Evolutionary conservation across 2,888 invertebrate genomes (phyloP).

Genomic region (Teleiodes luculella): DNA sequence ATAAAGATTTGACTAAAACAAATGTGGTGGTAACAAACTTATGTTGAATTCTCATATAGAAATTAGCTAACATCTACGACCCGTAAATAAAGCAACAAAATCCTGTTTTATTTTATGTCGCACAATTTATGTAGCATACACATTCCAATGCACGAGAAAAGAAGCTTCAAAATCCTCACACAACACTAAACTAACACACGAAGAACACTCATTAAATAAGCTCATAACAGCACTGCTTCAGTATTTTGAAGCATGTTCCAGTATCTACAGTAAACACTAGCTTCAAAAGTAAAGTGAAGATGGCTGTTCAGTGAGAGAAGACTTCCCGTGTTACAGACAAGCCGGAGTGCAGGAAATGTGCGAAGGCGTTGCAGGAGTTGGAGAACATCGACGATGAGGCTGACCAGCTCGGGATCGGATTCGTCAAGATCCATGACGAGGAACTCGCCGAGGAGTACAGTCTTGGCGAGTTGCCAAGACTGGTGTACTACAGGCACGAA

Average conservation of each 20-base stretch:
- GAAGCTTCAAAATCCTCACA: slow-evolving; percentile 38
- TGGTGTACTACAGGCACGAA: slow-evolving; percentile 96
- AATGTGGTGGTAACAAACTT: slow-evolving; percentile 30
- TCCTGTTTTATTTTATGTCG: slow-evolving; percentile 6
- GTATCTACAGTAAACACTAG: slow-evolving; percentile 18
- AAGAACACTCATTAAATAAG: slow-evolving; percentile 44
- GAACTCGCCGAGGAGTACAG: slow-evolving; percentile 94
- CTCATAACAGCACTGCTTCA: slow-evolving; percentile 71
- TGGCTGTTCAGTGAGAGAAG: background rate
- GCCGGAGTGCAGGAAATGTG: slow-evolving; percentile 94
- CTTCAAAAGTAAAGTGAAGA: background rate
- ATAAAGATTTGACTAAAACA: slow-evolving; percentile 22
- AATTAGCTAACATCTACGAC: slow-evolving; percentile 19
- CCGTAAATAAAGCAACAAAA: background rate
- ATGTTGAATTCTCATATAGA: slow-evolving; percentile 6
- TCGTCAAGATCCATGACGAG: slow-evolving; percentile 96
- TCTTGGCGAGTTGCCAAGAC: slow-evolving; percentile 90
- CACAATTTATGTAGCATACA: background rate
- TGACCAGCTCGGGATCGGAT: slow-evolving; percentile 94
- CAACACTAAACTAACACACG: slow-evolving; percentile 51
- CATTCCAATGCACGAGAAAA: slow-evolving; percentile 32
- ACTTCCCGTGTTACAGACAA: slow-evolving; percentile 82
- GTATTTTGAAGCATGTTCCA: slow-evolving; percentile 52
- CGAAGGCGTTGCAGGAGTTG: slow-evolving; percentile 92
- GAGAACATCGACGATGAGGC: slow-evolving; percentile 97